phyloP scores from a whole-genome alignment of 2,797 vertebrate species.

The Mareca penelope region DNA sequence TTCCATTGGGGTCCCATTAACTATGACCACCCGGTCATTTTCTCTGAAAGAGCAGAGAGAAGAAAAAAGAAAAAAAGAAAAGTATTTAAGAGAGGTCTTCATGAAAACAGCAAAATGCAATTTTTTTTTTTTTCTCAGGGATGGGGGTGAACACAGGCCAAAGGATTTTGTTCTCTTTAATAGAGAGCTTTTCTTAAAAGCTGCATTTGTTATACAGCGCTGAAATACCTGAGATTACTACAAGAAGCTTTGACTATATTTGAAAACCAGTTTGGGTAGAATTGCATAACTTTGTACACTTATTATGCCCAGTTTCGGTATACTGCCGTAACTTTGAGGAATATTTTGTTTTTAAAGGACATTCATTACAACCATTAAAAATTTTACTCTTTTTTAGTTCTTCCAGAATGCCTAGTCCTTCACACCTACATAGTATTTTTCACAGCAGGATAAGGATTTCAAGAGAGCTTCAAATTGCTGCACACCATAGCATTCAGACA shows the following conservation, averaged over 20 bases:
- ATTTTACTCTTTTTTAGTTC: background rate
- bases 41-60: conserved; percentile 76
- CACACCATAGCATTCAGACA: background rate
- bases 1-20: conserved; percentile 92
- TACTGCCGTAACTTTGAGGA: background rate
- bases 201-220: background rate
- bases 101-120: background rate
- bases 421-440: background rate
- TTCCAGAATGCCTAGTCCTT: background rate
- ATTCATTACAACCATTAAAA: background rate
- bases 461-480: background rate
- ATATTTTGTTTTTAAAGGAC: background rate
- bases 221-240: background rate
- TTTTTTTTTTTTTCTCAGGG: background rate
- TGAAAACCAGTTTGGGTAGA: background rate
- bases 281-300: accelerated
- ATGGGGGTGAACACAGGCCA: background rate
- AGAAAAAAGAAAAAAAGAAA: background rate
- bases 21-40: conserved; percentile 91
- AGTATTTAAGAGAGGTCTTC: background rate
- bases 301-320: background rate
- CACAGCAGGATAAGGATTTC: background rate
- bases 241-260: background rate
- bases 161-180: background rate
- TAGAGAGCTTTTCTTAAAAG: background rate